phyloP scores from a whole-genome alignment of 2,888 invertebrate genomes.

The Zootermopsis nevadensis region DNA sequence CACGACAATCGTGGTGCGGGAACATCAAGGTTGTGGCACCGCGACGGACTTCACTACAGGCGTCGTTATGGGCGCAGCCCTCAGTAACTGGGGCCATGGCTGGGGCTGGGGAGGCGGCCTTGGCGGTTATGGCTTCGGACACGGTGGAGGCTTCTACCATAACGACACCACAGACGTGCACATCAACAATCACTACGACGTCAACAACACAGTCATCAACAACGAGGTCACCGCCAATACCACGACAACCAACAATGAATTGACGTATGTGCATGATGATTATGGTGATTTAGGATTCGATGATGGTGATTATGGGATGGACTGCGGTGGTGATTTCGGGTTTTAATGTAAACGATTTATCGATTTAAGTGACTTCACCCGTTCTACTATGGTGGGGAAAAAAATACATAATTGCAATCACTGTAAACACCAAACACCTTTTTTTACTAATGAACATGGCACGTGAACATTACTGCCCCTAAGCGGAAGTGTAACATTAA shows the following conservation, averaged over 20 bases:
- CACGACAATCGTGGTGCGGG: conserved; percentile 53
- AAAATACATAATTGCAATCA: neutral
- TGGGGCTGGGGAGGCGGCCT: conserved; percentile 62
- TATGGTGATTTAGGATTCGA: conserved; percentile 68
- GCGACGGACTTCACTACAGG: conserved; percentile 66
- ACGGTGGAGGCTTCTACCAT: conserved; percentile 46
- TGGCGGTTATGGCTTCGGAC: conserved; percentile 42
- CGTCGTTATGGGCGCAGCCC: conserved; percentile 76
- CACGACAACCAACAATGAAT: conserved; percentile 25
- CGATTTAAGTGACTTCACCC: neutral
- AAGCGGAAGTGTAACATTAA: neutral
- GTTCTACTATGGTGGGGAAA: neutral
- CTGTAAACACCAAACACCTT: neutral
- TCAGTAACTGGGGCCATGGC: conserved; percentile 76
- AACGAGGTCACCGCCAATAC: conserved; percentile 36
- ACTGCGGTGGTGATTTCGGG: conserved; percentile 54
- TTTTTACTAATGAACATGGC: neutral
- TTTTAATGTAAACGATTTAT: conserved; percentile 51
- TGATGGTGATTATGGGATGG: conserved; percentile 54
- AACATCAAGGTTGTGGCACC: conserved; percentile 45
- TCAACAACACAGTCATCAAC: conserved; percentile 53
- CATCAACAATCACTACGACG: conserved; percentile 53
- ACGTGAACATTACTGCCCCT: neutral
- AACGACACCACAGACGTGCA: conserved; percentile 51
- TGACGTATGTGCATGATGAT: conserved; percentile 72